Conservation (phyloP, 2,888 invertebrate genomes). For the Agrochola litura region DNA sequence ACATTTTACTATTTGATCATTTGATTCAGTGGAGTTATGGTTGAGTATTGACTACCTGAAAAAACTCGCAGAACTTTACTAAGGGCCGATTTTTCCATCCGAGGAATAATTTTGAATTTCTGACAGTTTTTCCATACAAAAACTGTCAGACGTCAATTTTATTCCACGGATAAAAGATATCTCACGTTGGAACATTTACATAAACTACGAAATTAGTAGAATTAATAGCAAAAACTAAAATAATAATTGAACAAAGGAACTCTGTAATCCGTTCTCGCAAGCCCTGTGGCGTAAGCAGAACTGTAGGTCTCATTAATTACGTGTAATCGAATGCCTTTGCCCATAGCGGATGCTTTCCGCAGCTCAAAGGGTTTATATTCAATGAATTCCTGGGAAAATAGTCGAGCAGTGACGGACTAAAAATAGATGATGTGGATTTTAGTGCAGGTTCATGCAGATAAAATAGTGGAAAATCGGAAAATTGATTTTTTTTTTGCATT, state of each 20-base stretch:
- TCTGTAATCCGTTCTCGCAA: conserved; percentile 7
- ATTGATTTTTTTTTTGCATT: neutral
- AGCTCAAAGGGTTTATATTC: conserved; percentile 35
- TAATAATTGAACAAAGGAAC: conserved; percentile 13
- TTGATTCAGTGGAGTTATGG: neutral
- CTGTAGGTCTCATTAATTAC: conserved; percentile 32
- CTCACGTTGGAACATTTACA: too few relatives aligned
- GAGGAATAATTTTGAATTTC: too few relatives aligned
- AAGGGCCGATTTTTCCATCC: too few relatives aligned
- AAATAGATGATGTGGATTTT: neutral
- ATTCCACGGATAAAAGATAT: too few relatives aligned
- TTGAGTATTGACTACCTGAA: neutral
- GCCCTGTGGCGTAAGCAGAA: neutral
- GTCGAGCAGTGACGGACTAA: neutral
- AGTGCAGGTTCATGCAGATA: neutral
- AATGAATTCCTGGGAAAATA: conserved; percentile 16
- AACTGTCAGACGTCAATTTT: too few relatives aligned
- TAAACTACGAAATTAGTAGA: neutral
- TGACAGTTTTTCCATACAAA: too few relatives aligned
- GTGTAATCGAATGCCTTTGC: conserved; percentile 40
- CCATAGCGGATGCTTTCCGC: neutral
- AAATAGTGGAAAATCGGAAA: neutral
- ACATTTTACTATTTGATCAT: neutral
- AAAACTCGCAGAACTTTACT: neutral
- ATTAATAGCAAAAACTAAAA: neutral